Percentiles rank a stretch among this genome's conserved stretches.
phyloP scores from a whole-genome alignment of 2,888 invertebrate species.

The Andrena trimmerana region DNA sequence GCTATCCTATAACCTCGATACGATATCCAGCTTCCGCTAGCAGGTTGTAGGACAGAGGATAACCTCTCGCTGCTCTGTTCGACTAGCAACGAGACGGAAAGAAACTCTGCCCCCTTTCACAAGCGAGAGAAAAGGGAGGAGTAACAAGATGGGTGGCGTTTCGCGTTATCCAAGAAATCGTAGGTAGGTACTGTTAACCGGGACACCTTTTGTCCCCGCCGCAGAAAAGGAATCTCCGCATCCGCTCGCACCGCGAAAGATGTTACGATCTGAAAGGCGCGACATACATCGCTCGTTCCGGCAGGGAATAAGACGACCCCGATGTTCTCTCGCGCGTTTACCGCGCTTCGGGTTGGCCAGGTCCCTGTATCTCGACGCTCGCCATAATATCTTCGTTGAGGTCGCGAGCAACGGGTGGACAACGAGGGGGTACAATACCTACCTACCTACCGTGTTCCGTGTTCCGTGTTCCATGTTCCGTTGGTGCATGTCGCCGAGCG shows the following conservation, averaged over 20 bases:
- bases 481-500: too few species aligned
- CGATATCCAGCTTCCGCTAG: too few species aligned
- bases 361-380: not conserved
- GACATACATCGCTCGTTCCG: not conserved
- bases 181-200: not conserved
- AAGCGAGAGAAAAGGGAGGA: not conserved
- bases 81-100: too few species aligned
- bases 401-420: not conserved
- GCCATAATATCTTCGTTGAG: not conserved
- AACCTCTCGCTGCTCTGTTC: too few species aligned
- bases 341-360: not conserved
- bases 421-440: not conserved
- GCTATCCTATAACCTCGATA: too few species aligned
- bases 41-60: too few species aligned
- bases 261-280: conserved; percentile 24
- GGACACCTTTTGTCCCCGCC: conserved; percentile 1
- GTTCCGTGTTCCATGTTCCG: too few species aligned
- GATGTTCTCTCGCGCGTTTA: conserved; percentile 29
- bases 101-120: not conserved
- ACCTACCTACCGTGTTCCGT: too few species aligned
- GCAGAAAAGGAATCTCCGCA: conserved; percentile 7
- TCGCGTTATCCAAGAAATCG: conserved; percentile 23
- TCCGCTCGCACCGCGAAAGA: not conserved
- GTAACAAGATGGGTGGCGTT: not conserved
- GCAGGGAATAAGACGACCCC: conserved; percentile 27